phyloP scores from a whole-genome alignment of 2,113 vertebrate species.

The Deroptyus accipitrinus region DNA sequence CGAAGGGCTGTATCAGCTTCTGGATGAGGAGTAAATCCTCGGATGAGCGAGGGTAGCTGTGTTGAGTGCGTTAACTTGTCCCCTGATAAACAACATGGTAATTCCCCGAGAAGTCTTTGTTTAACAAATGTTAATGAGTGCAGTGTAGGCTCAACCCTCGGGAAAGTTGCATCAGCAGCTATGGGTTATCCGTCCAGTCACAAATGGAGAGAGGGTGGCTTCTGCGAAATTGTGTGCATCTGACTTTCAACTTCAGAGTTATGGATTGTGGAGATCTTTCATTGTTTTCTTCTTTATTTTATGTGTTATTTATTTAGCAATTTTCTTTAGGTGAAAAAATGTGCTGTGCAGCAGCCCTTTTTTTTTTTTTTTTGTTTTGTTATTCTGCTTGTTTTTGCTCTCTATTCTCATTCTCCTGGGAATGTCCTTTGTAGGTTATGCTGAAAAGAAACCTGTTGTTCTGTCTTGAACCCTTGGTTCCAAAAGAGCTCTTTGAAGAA shows the following conservation, averaged over 20 bases:
- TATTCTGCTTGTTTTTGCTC: not conserved
- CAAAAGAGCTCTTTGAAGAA: not conserved
- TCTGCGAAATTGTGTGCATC: not conserved
- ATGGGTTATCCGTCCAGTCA: not conserved
- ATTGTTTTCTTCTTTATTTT: not conserved
- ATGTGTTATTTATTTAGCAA: not conserved
- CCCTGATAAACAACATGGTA: not conserved
- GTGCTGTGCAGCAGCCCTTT: rapidly evolving
- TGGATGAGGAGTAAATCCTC: no score
- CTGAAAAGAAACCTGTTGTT: not conserved
- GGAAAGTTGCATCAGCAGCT: constrained; percentile 55
- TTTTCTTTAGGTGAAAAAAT: not conserved
- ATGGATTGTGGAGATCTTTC: not conserved
- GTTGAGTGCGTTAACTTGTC: no score
- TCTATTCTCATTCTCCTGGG: not conserved
- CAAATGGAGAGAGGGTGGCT: not conserved
- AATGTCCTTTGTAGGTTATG: not conserved
- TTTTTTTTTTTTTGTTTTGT: not conserved
- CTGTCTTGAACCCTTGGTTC: not conserved
- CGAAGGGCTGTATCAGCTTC: rapidly evolving
- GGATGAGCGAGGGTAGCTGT: rapidly evolving
- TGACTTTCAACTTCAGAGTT: not conserved
- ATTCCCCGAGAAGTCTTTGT: not conserved
- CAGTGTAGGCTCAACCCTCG: not conserved
- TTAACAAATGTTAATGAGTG: not conserved